These are phyloP conservation scores for Amblyopsis rosae DNA, from an alignment of 2,113 vertebrate species.

Conservation along the genomic window DNA sequence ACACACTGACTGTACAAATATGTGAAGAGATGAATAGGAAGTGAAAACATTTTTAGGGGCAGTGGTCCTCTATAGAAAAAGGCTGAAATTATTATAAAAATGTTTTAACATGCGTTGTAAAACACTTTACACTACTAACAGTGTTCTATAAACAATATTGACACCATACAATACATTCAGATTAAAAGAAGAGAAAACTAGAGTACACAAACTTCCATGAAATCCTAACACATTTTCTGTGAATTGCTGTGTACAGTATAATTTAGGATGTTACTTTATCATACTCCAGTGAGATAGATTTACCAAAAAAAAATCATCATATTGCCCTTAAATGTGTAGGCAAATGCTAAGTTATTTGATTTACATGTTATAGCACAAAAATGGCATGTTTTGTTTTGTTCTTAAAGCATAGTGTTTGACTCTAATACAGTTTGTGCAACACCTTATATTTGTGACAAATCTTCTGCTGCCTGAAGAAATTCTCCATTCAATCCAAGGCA, in stretches of 20 bases:
- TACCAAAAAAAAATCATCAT: conserved; percentile 10
- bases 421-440: conserved; percentile 58
- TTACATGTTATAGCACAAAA: conserved; percentile 24
- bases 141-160: conserved; percentile 85
- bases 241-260: conserved; percentile 36
- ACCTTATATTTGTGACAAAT: conserved; percentile 38
- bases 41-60: conserved; percentile 43
- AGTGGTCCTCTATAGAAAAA: conserved; percentile 75
- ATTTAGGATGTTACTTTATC: conserved; percentile 16
- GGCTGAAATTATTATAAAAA: conserved; percentile 83
- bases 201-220: conserved; percentile 43
- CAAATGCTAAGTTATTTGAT: conserved; percentile 49
- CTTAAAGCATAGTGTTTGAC: conserved; percentile 37
- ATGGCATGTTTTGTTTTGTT: conserved; percentile 14
- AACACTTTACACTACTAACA: conserved; percentile 81
- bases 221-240: conserved; percentile 39
- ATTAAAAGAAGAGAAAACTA: conserved; percentile 75
- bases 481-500: conserved; percentile 82
- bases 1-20: conserved; percentile 71
- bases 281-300: conserved; percentile 36
- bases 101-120: conserved; percentile 85
- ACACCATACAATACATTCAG: conserved; percentile 76
- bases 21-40: conserved; percentile 43
- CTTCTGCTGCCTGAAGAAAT: conserved; percentile 63
- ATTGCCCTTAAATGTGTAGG: conserved; percentile 46